Conservation (phyloP, 2,113 vertebrate genomes). For the Sphaerodactylus townsendi region DNA sequence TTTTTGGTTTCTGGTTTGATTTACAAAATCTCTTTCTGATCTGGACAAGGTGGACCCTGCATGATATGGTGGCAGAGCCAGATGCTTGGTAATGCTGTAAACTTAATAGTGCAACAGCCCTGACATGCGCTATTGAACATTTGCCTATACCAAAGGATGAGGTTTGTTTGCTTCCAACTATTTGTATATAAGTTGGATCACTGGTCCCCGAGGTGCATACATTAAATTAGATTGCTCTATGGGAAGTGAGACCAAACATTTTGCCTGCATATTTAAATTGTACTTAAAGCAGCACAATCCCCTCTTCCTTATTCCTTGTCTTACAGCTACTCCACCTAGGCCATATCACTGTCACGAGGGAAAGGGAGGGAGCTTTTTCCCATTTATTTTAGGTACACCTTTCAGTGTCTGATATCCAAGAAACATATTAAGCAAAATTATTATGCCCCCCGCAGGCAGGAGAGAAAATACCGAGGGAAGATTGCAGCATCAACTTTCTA, state of each 20-base stretch:
- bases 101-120: too few relatives aligned
- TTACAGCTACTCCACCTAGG: not conserved
- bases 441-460: constrained; percentile 14
- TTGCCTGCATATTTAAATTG: not conserved
- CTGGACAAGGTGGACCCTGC: too few relatives aligned
- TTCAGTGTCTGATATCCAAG: constrained; percentile 28
- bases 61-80: too few relatives aligned
- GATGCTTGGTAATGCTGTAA: too few relatives aligned
- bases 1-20: too few relatives aligned
- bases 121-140: too few relatives aligned
- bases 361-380: not conserved
- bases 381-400: not conserved
- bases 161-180: not conserved
- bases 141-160: not conserved
- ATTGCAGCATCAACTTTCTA: constrained; percentile 63
- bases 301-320: not conserved
- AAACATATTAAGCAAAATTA: constrained; percentile 40
- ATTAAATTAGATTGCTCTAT: not conserved
- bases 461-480: constrained; percentile 58
- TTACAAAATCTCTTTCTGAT: too few relatives aligned
- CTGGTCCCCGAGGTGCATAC: not conserved
- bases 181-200: not conserved
- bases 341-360: not conserved
- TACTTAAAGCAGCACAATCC: not conserved
- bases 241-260: not conserved